A percentile compares a stretch with the other conserved stretches of the same genome.
These are phyloP conservation scores for Cryptosula pallasiana DNA, from an alignment of 2,888 invertebrate species.

Conservation along the genomic window DNA sequence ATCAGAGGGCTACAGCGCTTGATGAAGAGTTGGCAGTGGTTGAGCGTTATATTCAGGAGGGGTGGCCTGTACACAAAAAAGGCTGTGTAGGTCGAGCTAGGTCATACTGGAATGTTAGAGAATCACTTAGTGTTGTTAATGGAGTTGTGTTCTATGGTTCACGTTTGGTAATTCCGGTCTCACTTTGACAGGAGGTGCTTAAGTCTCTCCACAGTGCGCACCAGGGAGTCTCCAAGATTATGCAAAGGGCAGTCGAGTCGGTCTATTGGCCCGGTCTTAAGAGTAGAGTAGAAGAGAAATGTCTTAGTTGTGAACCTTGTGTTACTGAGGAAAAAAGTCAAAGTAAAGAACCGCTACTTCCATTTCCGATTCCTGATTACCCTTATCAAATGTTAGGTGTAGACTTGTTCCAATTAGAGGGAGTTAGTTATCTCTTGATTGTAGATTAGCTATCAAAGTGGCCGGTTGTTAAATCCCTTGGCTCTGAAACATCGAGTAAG, in stretches of 20 bases:
- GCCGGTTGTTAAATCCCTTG: background rate
- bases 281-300: background rate
- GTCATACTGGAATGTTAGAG: background rate
- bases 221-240: background rate
- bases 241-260: background rate
- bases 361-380: background rate
- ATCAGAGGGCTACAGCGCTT: background rate
- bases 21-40: background rate
- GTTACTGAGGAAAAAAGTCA: background rate
- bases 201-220: background rate
- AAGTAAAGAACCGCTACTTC: background rate
- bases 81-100: background rate
- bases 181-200: background rate
- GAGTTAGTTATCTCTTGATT: background rate
- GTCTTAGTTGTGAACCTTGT: background rate
- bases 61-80: background rate
- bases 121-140: background rate
- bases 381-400: background rate
- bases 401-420: background rate
- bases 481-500: background rate
- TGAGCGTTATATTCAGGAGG: background rate
- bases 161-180: background rate
- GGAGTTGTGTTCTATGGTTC: background rate
- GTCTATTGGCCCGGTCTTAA: background rate
- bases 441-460: no score